Base-by-base conservation (phyloP, 2,888 invertebrate genomes). In the Cosmia trapezina region DNA sequence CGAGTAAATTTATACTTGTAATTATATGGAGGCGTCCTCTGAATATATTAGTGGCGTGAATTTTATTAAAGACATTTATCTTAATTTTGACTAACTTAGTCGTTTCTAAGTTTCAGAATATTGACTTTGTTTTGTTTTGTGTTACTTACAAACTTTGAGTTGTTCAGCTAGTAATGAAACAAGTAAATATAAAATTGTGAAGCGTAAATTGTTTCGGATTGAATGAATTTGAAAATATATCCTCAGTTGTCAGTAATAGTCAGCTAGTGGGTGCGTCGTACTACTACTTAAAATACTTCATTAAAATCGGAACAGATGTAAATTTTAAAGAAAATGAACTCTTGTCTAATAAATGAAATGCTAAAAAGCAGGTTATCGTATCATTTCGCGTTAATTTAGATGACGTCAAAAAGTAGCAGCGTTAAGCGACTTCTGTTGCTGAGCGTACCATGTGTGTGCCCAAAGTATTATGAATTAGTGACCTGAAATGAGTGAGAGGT, bases 41-140 rank as follows among this genome's bases (percentile, higher is more conserved):
- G 83, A 86, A 86, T 85, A 88, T 84, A 86, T 83, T 83, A 83
- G 67, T 77, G 69, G 77, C 71, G 62, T 80, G 72, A 85, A 80
- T 78, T 86, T 89, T 90, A 90, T 89, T 88, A 90, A 88, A 88
- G 76, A 75, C 89, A 87, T 91, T 90, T 88, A 88, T 90, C 90
- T 90, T 89, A 89, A 90, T 89, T 87, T 86, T 80, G 80, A 80
- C 33, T 84, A 81, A 87, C 80, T 88, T 82, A 83, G 70, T 78
- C 75, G 67, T 61, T 51, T 74, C 62, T 81, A 74, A 80, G 80
- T 81, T 80, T 77, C 64, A 70, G 59, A 60, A 70, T 77, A 77
- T 84, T 83, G 83, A 81, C 62, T 76, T 82, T 73, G 65, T 80
- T 76, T 82, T 73, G 65, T 80, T 70, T 63, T 12, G 51, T 69